Evolutionary conservation across 2,888 invertebrate genomes (phyloP).

Genomic region (Anagyrus pseudococci): DNA sequence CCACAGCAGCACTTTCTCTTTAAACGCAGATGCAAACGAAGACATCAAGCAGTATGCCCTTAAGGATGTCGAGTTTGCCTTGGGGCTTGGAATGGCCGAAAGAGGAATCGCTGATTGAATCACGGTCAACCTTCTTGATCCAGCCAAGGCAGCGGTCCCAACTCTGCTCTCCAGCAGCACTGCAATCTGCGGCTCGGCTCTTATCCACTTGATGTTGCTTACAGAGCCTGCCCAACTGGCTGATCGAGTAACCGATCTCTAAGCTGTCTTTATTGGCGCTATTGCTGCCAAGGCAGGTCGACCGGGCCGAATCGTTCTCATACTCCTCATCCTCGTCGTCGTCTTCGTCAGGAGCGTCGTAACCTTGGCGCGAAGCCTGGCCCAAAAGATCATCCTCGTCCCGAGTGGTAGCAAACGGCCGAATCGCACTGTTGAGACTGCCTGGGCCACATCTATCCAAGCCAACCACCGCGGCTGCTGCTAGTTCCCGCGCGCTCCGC

Average conservation of each 20-base stretch:
- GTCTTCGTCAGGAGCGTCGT: slow-evolving; percentile 9
- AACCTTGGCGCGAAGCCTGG: slow-evolving; percentile 6
- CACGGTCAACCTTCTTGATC: slow-evolving; percentile 48
- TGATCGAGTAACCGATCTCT: slow-evolving; percentile 53
- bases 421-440: background rate
- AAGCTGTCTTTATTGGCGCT: slow-evolving; percentile 54
- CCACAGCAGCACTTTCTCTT: slow-evolving; percentile 14
- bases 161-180: slow-evolving; percentile 41
- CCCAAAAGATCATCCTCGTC: slow-evolving; percentile 32
- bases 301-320: slow-evolving; percentile 6
- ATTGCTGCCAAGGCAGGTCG: slow-evolving; percentile 40
- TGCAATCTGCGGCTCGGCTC: slow-evolving; percentile 29
- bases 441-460: too few species aligned
- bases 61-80: slow-evolving; percentile 53
- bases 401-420: slow-evolving; percentile 31
- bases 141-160: slow-evolving; percentile 47
- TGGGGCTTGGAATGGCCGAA: slow-evolving; percentile 50
- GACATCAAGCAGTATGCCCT: slow-evolving; percentile 54
- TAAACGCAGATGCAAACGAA: slow-evolving; percentile 56
- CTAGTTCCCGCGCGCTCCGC: slow-evolving; percentile 32
- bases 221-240: slow-evolving; percentile 49
- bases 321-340: slow-evolving; percentile 13
- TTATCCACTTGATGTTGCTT: slow-evolving; percentile 43
- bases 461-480: background rate
- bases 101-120: slow-evolving; percentile 48